Base-by-base conservation (phyloP, 2,113 vertebrate genomes). In the Oplegnathus fasciatus region DNA sequence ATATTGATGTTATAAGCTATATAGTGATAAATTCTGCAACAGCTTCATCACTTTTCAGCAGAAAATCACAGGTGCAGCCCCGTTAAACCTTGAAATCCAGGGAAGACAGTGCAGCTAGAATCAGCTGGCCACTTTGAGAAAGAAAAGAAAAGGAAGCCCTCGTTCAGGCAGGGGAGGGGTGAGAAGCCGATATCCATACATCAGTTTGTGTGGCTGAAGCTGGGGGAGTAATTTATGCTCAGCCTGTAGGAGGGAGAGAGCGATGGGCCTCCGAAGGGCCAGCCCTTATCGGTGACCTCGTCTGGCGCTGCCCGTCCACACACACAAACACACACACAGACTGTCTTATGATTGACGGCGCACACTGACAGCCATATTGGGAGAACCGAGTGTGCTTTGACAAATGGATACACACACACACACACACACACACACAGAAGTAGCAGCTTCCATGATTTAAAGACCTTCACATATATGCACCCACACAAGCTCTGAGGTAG, bases 271-370 rank as follows among this genome's bases (percentile, higher is more conserved):
- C 93, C 32, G 40, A 86, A 87, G 88, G 92, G 77, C 86, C 68
- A 46, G 88, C 73, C 89, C 85, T 91, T 91, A 93, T 93, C 89
- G 22, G 78, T 93, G 90, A 94, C 93, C 92, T 93, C 90, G 78
- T 91, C 92, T 91, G 84, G 69, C 30, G 66, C 65, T 75, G 55
- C 79, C 72, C 26, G n/a, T 79, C 69, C 75, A 60, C 58, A 50
- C 75, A 77, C 44, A 37, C 60, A 61, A 40, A 72, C 50, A 48
- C 50, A 44, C 84, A 44, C 58, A 48, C 62, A 13, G 72, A 44
- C 54, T 11, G 62, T 70, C 44, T 58, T 77, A 82, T 92, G 93
- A 93, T 93, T 93, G 93, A 94, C 86, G 79, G 81, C n/a, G 3
- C 78, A 80, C 77, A 28, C 91, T 86, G 91, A 91, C 90, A 89